Evolutionary conservation across 2,797 vertebrate species (phyloP), one percentile per base, ranked within the genome.

Genomic region (Lepilemur ruficaudatus): DNA sequence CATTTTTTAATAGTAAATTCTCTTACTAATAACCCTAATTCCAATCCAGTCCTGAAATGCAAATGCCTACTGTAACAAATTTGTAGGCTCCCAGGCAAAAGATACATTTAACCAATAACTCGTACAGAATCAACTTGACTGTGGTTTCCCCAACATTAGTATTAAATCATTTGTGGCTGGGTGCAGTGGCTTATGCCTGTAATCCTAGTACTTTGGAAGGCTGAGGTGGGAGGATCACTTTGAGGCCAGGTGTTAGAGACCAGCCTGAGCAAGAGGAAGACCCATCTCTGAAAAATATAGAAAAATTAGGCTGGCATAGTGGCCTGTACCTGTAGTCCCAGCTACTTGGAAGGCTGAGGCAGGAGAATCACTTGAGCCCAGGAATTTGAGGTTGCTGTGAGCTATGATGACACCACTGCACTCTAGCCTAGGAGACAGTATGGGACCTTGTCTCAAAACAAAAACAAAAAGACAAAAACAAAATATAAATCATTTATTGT

Each of bases 21-120:
- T 96, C 88, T 84, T 52, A 90, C 22, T 79, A 75, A 87, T 63
- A 22, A 38, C 7, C 55, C 89, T 35, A 83, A 94, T 89, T 92
- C 63, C 61, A 94, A 91, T 63, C 57, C 38, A 91, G 41, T 73
- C 20, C 90, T 84, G 61, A 94, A 83, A 93, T 61, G 5, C 35
- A 96, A 50, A 23, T 38, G 78, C 80, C 73, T 95, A 70, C 38
- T 72, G 0, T 87, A 86, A 87, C 6, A 28, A 78, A 92, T 38
- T 92, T 95, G 73, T 22, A 90, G 50, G 55, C 20, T 92, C 12
- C 32, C 2, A 22, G 92, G 20, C 55, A 89, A 96, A 95, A 91
- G 59, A 61, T 28, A 4, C 10, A 67, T 81, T 91, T 94, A 91
- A 61, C 57, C 32, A 89, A 20, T 50, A 82, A 83, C 25, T 89